phyloP scores from a whole-genome alignment of 2,888 invertebrate genomes.

The Idaea dimidiata region DNA sequence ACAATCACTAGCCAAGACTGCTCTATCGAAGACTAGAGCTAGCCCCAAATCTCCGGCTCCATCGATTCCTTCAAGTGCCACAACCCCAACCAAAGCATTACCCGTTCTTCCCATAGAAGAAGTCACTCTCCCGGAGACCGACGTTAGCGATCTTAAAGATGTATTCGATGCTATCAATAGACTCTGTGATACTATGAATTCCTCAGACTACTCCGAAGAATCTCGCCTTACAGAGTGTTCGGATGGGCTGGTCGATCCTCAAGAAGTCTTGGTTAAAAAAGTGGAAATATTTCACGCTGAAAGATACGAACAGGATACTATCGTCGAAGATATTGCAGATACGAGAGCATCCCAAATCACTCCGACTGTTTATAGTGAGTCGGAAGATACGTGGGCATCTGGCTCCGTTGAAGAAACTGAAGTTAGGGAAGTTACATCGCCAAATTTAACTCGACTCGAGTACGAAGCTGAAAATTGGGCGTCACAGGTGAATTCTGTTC shows the following conservation, averaged over 20 bases:
- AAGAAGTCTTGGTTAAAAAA: conserved; percentile 7
- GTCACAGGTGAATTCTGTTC: background rate
- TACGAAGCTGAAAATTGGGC: background rate
- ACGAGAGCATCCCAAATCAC: background rate
- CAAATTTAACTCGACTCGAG: background rate
- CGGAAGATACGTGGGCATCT: background rate
- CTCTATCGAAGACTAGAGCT: background rate
- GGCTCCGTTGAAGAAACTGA: background rate
- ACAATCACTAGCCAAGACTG: conserved; percentile 10
- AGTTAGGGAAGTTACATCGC: background rate
- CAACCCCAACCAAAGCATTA: conserved; percentile 21
- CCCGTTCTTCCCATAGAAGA: conserved; percentile 53
- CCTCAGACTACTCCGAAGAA: conserved; percentile 52
- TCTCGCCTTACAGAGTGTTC: conserved; percentile 11
- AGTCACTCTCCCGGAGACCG: conserved; percentile 50
- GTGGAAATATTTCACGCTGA: conserved; percentile 16
- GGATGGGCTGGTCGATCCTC: conserved; percentile 21
- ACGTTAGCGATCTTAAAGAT: conserved; percentile 68
- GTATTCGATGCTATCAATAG: conserved; percentile 76
- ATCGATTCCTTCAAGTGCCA: conserved; percentile 32
- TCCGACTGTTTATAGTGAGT: background rate
- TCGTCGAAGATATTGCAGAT: background rate
- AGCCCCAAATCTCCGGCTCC: conserved; percentile 11
- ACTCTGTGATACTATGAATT: conserved; percentile 73
- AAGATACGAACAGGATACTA: background rate